phyloP scores from a whole-genome alignment of 2,113 vertebrate species.

The Pseudopipra pipra region DNA sequence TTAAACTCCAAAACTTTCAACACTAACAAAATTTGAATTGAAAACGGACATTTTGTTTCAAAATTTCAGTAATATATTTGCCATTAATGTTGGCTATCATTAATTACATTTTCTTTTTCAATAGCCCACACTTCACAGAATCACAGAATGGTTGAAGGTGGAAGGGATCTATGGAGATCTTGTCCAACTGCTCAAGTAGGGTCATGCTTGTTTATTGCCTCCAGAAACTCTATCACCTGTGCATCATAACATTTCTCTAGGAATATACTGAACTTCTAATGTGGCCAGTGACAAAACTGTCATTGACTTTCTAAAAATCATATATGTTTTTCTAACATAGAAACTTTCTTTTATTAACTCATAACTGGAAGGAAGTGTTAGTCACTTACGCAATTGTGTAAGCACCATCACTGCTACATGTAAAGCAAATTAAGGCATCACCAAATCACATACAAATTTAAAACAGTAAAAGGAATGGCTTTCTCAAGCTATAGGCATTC shows the following conservation, averaged over 20 bases:
- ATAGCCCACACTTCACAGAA: not conserved
- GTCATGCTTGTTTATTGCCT: not conserved
- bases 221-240: not conserved
- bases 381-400: not conserved
- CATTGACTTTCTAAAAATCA: not conserved
- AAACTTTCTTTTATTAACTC: not conserved
- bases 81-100: not conserved
- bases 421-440: not conserved
- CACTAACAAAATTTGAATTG: not conserved
- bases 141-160: not conserved
- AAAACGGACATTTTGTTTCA: not conserved
- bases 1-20: not conserved
- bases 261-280: not conserved
- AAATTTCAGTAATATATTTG: not conserved
- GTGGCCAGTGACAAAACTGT: not conserved
- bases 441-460: not conserved
- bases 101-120: not conserved
- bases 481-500: not conserved
- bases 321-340: not conserved
- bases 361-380: not conserved
- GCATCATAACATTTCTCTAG: not conserved
- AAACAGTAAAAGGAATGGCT: not conserved
- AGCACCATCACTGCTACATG: not conserved
- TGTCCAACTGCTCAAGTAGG: not conserved
- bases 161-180: not conserved